phyloP scores from a whole-genome alignment of 1,140 invertebrate genomes.

The Oncopodura yosiiana region DNA sequence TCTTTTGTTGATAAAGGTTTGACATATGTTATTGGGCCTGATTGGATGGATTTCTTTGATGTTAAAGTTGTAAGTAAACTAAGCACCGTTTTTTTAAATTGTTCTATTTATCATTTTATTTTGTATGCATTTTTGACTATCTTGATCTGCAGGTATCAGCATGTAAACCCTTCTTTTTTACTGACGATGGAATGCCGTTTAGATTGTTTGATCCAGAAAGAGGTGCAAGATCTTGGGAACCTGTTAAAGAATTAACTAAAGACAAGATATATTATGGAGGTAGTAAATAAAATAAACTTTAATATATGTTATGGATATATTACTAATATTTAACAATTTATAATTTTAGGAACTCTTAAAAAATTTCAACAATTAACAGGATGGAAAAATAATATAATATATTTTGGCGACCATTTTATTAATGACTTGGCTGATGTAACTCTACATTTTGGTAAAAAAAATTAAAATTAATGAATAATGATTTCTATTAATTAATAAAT shows the following conservation, averaged over 20 bases:
- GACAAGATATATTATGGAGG: constrained; percentile 89
- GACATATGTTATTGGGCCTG: constrained; percentile 72
- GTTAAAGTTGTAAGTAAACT: constrained; percentile 76
- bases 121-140: too few relatives aligned
- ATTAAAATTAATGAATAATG: not conserved
- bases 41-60: constrained; percentile 89
- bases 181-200: constrained; percentile 69
- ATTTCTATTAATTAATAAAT: not conserved
- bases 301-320: not conserved
- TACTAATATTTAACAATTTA: not conserved
- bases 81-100: too few relatives aligned
- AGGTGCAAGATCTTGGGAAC: constrained; percentile 78
- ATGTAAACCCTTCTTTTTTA: constrained; percentile 92
- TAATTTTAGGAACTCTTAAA: constrained; percentile 81
- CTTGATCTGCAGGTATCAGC: too few relatives aligned
- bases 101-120: too few relatives aligned
- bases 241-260: constrained; percentile 73
- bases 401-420: constrained; percentile 97
- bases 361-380: constrained; percentile 83
- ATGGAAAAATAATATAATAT: constrained; percentile 85
- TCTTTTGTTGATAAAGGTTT: constrained; percentile 91
- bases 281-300: constrained; percentile 44
- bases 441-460: constrained; percentile 78
- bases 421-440: constrained; percentile 94
- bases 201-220: constrained; percentile 72